Percentiles rank a stretch among this genome's conserved stretches.
Evolutionary conservation across 2,888 invertebrate genomes (phyloP).

Genomic region (Apamea sordens): DNA sequence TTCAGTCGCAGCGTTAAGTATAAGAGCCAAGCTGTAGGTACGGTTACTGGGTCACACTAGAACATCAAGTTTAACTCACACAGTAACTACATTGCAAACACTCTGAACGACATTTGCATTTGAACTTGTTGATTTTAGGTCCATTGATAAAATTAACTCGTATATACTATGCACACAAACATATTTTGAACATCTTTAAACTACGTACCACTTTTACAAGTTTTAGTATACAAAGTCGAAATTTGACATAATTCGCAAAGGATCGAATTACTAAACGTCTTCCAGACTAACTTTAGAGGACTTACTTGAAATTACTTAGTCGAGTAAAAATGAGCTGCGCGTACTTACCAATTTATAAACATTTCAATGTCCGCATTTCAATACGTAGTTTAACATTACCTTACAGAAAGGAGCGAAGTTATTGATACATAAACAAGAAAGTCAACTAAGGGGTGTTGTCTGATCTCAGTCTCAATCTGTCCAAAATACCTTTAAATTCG

Average conservation of each 20-base stretch:
- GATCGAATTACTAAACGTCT: constrained; percentile 1
- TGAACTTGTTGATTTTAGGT: constrained; percentile 42
- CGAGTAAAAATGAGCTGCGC: not conserved
- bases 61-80: constrained; percentile 39
- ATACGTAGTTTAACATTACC: not conserved
- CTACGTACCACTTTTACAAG: not conserved
- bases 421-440: not conserved
- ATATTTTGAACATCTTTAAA: constrained; percentile 5
- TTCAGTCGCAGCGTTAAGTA: constrained; percentile 35
- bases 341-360: not conserved
- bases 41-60: constrained; percentile 35
- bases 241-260: not conserved
- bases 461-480: too few species aligned
- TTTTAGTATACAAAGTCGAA: not conserved
- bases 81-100: constrained; percentile 46
- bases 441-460: not conserved
- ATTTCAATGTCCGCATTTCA: not conserved
- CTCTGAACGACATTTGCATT: constrained; percentile 49
- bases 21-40: constrained; percentile 30
- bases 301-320: constrained; percentile 2
- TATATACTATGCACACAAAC: not conserved
- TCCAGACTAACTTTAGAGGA: constrained; percentile 21
- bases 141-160: constrained; percentile 37
- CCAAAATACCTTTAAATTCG: too few species aligned
- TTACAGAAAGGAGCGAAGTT: not conserved